Base-by-base conservation (phyloP, 1,140 invertebrate species). In the Drosophila takahashii region DNA sequence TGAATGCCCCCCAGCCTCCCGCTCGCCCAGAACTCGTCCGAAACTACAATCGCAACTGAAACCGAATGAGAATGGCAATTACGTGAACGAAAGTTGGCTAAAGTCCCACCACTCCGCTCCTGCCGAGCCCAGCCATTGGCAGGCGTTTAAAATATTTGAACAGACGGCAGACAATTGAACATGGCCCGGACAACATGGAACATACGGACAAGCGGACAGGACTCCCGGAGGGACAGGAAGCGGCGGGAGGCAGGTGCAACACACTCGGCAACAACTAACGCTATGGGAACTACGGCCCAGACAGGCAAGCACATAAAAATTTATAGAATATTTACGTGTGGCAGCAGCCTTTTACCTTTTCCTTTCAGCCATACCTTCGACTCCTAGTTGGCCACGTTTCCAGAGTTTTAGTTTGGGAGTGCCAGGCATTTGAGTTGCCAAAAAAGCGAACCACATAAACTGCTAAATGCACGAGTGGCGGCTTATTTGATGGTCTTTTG, bases 61-160 rank as follows among this genome's bases (percentile, higher is more conserved):
- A 57, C 51, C 65, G 64, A 71, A 57, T 70, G 67, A 71, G 67
- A 41, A 71, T 56, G 67, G 67, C 67, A 71, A 71, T 71, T 71
- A 71, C 67, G 67, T 71, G 65, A 71, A 57, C 51, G 65, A 71
- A 70, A 71, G 64, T 57, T 71, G 67, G 64, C 67, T 18, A 70
- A 70, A 34, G 51, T 16, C 27, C 42, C 65, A 39, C 41, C 65
- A 57, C 42, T 45, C 65, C 13, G 27, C 32, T 10, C 34, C 50
- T 22, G 26, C n/a, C 36, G 11, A 32, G n/a, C 41, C 27, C n/a
- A 37, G 18, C n/a, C 65, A 70, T 70, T 70, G 67, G 67, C 65
- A 71, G 64, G 65, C 67, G 67, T 71, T 71, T 71, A 70, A 71
- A 70, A 71, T 71, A 71, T 71, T 71, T 71, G 65, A 71, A 70